Evolutionary conservation across 2,113 vertebrate genomes (phyloP), one percentile per base, ranked within the genome.

Genomic region (Neolamprologus ventralis): DNA sequence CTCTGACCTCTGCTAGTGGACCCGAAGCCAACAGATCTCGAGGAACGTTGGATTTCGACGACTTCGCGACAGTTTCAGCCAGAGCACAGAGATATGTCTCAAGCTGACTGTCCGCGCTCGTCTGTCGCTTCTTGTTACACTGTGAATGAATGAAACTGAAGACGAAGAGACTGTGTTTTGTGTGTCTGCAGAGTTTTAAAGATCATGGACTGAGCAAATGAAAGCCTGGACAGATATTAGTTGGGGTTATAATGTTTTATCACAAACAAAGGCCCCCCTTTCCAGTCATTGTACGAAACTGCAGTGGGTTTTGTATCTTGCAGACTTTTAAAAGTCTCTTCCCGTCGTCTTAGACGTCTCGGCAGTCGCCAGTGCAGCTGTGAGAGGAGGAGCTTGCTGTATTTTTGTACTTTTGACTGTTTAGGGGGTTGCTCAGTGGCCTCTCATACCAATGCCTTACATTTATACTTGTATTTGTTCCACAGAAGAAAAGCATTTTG

Each of bases 1-100:
- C 93, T 98, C 98, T 55, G 98, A 99, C 94, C 98, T 98, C 97
- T 99, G 98, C 97, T 99, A 97, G 97, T 80, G 83, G 55, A 37
- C 81, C 73, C 1, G 7, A 33, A 17, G 80, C 79, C 71, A 23
- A 28, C 33, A 12, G 63, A 81, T 31, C 26, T 19, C 6, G 7
- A 87, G 71, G 87, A 88, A 91, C 88, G 86, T 90, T 86, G 2
- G 2, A 37, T 86, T 82, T 47, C 23, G 33, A 83, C 80, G 75
- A 5, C 81, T 49, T 81, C 2, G 3, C 6, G 0, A 42, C 35
- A 6, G 80, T 86, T 83, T 51, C 53, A 31, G 75, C 51, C 42
- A 0, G 58, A 83, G 63, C 28, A 11, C 87, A 31, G 28, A 7
- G 12, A 17, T 26, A 37, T 5, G 45, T n/a, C 26, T 73, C 40